Percentiles rank a stretch among this genome's conserved stretches.
These are phyloP conservation scores for Redunca redunca DNA, from an alignment of 2,113 vertebrate species.

Conservation along the genomic window DNA sequence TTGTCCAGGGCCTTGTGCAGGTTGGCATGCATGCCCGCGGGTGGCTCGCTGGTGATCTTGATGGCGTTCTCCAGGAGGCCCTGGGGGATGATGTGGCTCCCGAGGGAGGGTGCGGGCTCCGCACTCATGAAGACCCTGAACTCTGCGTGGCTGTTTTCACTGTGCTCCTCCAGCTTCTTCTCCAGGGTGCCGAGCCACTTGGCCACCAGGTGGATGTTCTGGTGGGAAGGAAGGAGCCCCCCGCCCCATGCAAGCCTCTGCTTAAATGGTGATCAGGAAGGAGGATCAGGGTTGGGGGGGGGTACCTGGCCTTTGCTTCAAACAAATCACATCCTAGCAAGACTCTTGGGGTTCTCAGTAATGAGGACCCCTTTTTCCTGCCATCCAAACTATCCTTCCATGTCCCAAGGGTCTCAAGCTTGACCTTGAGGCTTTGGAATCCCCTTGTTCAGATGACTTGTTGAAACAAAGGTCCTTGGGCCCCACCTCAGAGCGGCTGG, in stretches of 20 bases:
- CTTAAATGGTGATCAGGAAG: not conserved
- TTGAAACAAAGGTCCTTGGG: not conserved
- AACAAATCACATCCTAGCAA: not conserved
- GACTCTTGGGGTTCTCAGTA: not conserved
- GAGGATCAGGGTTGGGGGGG: not conserved
- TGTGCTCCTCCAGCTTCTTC: constrained; percentile 90
- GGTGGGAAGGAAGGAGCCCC: constrained; percentile 29
- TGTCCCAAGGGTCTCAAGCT: not conserved
- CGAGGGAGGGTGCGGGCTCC: constrained; percentile 86
- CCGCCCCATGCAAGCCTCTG: not conserved
- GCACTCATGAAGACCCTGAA: constrained; percentile 94
- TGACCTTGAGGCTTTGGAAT: not conserved
- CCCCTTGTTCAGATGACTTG: not conserved
- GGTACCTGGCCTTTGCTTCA: not conserved
- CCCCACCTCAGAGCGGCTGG: not conserved
- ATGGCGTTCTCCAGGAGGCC: constrained; percentile 95
- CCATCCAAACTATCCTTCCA: not conserved
- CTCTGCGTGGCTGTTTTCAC: constrained; percentile 82
- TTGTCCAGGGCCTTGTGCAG: constrained; percentile 96
- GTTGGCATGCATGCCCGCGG: constrained; percentile 92
- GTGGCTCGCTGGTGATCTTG: constrained; percentile 95
- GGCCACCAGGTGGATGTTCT: constrained; percentile 97
- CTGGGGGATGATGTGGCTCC: constrained; percentile 92
- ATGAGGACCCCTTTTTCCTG: not conserved
- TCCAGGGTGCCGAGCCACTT: constrained; percentile 92